phyloP scores from a whole-genome alignment of 2,888 invertebrate genomes.

The Cephus sareptanus region DNA sequence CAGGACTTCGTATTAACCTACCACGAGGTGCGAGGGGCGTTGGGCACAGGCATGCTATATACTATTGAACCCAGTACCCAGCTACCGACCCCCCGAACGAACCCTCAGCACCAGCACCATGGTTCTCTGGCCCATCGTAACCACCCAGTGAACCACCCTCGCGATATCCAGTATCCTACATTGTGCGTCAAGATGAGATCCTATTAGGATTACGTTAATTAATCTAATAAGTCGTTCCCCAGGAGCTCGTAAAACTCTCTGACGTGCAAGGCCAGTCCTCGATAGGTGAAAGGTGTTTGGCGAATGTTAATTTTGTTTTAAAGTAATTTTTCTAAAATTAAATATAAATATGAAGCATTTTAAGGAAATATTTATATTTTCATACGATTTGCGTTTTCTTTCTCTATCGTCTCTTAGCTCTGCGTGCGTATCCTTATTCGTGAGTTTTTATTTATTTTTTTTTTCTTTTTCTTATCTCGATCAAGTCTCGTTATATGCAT shows the following conservation, averaged over 20 bases:
- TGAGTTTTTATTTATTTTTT: background rate
- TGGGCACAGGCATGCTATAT: conserved; percentile 34
- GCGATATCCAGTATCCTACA: conserved; percentile 54
- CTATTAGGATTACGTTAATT: conserved; percentile 62
- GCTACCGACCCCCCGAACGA: background rate
- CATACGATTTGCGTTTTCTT: background rate
- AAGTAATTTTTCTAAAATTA: background rate
- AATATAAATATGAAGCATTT: too few species aligned
- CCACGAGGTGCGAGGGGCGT: background rate
- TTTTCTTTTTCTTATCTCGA: background rate
- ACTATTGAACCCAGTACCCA: conserved; percentile 31
- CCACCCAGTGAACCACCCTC: conserved; percentile 43
- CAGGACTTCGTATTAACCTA: background rate
- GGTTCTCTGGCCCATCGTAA: conserved; percentile 23
- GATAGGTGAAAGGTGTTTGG: background rate
- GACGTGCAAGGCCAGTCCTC: background rate
- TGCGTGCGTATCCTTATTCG: background rate
- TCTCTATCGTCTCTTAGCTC: background rate
- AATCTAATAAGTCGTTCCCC: conserved; percentile 51
- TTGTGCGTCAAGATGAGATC: conserved; percentile 61
- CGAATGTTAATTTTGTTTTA: background rate
- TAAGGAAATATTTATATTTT: background rate
- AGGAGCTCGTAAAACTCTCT: background rate
- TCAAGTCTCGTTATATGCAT: background rate
- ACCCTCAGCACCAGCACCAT: background rate